A percentile compares a stretch with the other conserved stretches of the same genome.
These are phyloP conservation scores for Horisme vitalbata DNA, from an alignment of 2,888 invertebrate species.

Conservation along the genomic window DNA sequence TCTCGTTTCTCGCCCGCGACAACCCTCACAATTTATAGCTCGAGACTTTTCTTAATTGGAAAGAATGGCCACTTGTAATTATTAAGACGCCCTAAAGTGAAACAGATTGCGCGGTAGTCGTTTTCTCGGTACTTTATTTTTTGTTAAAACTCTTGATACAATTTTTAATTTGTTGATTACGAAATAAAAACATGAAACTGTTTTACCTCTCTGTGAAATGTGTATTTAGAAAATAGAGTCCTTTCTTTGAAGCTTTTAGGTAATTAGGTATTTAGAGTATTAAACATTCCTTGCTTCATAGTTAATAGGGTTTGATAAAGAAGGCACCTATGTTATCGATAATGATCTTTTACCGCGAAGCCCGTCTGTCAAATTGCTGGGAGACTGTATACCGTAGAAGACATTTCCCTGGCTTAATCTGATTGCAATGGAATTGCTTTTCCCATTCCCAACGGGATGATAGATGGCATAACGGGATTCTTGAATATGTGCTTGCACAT, in stretches of 20 bases:
- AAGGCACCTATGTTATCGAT: constrained; percentile 9
- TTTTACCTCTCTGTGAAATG: constrained; percentile 12
- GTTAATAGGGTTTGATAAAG: constrained; percentile 1
- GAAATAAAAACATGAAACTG: constrained; percentile 40
- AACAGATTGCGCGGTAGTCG: constrained; percentile 78
- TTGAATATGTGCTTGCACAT: constrained; percentile 25
- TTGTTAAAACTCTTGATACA: constrained; percentile 54
- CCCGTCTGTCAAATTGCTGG: constrained; percentile 23
- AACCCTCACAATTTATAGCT: constrained; percentile 80
- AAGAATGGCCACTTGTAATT: constrained; percentile 83
- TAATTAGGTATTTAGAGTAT: too few relatives aligned
- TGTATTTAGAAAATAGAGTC: constrained; percentile 6
- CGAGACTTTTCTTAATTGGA: constrained; percentile 82
- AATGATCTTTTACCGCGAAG: constrained; percentile 19
- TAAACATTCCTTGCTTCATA: too few relatives aligned
- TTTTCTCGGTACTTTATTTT: constrained; percentile 59
- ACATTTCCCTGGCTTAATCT: constrained; percentile 24
- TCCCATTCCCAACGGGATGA: constrained; percentile 29
- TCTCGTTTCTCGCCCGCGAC: constrained; percentile 60
- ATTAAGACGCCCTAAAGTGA: constrained; percentile 82
- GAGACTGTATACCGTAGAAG: constrained; percentile 18
- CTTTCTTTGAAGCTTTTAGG: not conserved
- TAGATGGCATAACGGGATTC: constrained; percentile 30
- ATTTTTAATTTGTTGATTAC: constrained; percentile 47
- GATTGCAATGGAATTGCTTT: constrained; percentile 31